Evolutionary conservation across 2,113 vertebrate genomes (phyloP), one percentile per base, ranked within the genome.

Genomic region (Petaurus breviceps): DNA sequence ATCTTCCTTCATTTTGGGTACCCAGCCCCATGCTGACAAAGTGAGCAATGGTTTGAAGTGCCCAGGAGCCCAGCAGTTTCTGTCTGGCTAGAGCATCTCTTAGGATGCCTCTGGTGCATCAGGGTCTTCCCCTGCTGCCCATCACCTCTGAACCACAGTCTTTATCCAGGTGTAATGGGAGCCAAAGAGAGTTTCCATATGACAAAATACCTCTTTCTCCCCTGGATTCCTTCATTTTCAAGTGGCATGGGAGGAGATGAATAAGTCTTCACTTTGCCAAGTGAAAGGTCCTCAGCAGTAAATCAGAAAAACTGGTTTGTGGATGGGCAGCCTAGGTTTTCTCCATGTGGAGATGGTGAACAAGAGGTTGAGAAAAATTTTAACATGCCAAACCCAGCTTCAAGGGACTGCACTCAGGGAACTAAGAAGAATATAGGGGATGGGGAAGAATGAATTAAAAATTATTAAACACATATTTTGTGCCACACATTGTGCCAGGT

Each of bases 371-470:
- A 95, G 96, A 93, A 90, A n/a, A 43, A 47, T 57, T 93, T 95
- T 90, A 54, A 94, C 91, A 94, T 95, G 95, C 43, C 47, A 94
- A 95, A 61, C 91, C 24, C 9, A 89, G 8, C 31, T 93, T 89
- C 89, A 91, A 93, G 37, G 6, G 54, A 23, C 23, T 96, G 23
- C 93, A 92, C 51, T 93, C 95, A 91, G 92, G 93, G 49, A 90
- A 37, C 31, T 2, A 25, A 50, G 51, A 8, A 3, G 57, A 37
- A 61, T 37, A 68, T 68, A 31, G 31, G 4, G 12, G 61, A 68
- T 31, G 61, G 31, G 61, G 31, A 68, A 14, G 31, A 37, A 37
- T 4, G 6, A 68, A 37, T 49, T 68, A 68, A 68, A 37, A 68
- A 14, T 68, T 68, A 37, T 68, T 68, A 68, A 68, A 31, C 61